Conservation (phyloP, 2,888 invertebrate genomes). For the Opisthograptis luteolata region DNA sequence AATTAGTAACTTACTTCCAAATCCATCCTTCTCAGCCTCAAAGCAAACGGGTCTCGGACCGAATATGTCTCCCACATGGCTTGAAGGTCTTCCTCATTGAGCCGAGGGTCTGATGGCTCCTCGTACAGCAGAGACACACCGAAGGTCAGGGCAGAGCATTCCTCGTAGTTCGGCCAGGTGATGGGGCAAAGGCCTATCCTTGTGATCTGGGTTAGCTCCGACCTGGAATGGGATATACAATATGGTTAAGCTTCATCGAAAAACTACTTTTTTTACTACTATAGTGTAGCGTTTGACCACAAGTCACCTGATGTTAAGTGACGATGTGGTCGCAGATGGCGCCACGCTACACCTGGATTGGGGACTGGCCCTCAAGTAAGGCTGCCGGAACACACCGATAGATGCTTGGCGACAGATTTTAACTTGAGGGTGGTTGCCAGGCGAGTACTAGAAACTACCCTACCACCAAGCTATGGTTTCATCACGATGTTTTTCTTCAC, state of each 20-base stretch:
- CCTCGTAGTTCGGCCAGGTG: conserved; percentile 70
- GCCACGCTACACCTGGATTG: too few species aligned
- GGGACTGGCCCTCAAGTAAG: too few species aligned
- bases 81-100: conserved; percentile 58
- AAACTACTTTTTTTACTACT: too few species aligned
- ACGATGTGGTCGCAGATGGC: too few species aligned
- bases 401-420: too few species aligned
- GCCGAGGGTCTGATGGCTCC: conserved; percentile 46
- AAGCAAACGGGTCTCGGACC: conserved; percentile 55
- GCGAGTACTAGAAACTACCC: too few species aligned
- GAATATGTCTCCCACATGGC: conserved; percentile 67
- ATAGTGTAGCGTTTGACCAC: too few species aligned
- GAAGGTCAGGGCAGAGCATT: conserved; percentile 65
- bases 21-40: conserved; percentile 55
- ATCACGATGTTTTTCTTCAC: too few species aligned
- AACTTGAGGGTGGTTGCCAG: too few species aligned
- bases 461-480: too few species aligned
- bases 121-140: conserved; percentile 64
- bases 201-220: conserved; percentile 63
- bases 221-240: conserved; percentile 49
- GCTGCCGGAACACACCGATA: too few species aligned
- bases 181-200: conserved; percentile 61
- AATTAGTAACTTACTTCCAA: conserved; percentile 55
- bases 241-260: not conserved
- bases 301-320: too few species aligned